Evolutionary conservation across 2,797 vertebrate species (phyloP).

Genomic region (Hoplostethus atlanticus): DNA sequence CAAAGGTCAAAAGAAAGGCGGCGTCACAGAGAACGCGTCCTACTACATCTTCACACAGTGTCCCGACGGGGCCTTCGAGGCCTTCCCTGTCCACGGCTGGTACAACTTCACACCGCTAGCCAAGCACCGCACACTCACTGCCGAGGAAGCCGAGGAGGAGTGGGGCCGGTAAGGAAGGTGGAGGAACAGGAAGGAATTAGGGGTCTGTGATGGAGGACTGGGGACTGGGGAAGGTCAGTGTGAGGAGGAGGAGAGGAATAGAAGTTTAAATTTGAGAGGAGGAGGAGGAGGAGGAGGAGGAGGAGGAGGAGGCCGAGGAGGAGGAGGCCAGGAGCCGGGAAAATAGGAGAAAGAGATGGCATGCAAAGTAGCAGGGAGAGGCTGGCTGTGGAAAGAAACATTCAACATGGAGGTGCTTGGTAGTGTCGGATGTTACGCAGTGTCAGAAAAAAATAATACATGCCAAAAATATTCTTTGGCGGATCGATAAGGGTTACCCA

Average conservation of each 20-base stretch:
- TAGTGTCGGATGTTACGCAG: too few relatives aligned
- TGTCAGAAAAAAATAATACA: too few relatives aligned
- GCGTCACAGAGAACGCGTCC: slow-evolving; percentile 93
- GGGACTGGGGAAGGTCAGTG: too few relatives aligned
- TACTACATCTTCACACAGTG: slow-evolving; percentile 97
- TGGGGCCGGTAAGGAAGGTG: slow-evolving; percentile 87
- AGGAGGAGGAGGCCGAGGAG: too few relatives aligned
- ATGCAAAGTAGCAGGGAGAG: too few relatives aligned
- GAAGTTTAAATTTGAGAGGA: neutral
- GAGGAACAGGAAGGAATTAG: neutral
- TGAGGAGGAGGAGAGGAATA: neutral
- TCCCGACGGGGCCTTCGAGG: slow-evolving; percentile 93
- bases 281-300: too few relatives aligned
- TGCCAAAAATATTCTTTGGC: too few relatives aligned
- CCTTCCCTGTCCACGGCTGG: slow-evolving; percentile 93
- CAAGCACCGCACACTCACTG: slow-evolving; percentile 92
- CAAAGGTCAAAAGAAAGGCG: slow-evolving; percentile 93
- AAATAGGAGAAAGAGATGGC: too few relatives aligned
- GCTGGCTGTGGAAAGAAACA: too few relatives aligned
- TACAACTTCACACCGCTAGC: slow-evolving; percentile 93
- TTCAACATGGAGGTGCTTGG: too few relatives aligned
- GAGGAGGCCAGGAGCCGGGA: too few relatives aligned
- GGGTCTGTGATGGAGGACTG: neutral
- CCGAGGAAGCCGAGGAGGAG: slow-evolving; percentile 94
- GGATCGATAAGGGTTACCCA: too few relatives aligned